Evolutionary conservation across 35 echinoderm and acorn worm species (phyloP).

Genomic region (Hemicentrotus pulcherrimus): DNA sequence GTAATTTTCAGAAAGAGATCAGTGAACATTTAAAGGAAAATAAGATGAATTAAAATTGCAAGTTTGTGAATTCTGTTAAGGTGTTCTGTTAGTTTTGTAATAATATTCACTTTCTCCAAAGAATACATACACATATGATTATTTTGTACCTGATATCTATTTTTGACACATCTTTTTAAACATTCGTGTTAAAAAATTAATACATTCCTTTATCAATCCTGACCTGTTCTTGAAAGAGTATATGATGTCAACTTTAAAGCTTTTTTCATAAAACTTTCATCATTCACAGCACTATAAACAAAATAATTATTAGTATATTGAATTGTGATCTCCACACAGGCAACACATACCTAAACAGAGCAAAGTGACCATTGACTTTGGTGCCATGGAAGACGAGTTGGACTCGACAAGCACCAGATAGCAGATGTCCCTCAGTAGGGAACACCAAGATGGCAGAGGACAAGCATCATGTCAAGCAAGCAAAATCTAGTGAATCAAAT

Average conservation of each 20-base stretch:
- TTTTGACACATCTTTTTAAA: too few species aligned
- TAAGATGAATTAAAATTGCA: too few species aligned
- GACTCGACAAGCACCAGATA: neutral
- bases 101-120: too few species aligned
- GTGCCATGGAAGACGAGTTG: constrained; percentile 34
- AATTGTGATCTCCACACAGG: constrained; percentile 41
- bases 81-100: too few species aligned
- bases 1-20: too few species aligned
- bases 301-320: neutral
- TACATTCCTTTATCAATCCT: too few species aligned
- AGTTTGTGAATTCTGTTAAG: too few species aligned
- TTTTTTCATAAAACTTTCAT: neutral
- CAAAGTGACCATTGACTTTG: constrained; percentile 76
- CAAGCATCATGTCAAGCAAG: neutral
- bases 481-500: neutral
- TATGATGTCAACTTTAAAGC: neutral
- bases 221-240: too few species aligned
- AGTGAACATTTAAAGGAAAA: too few species aligned
- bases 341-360: constrained; percentile 70
- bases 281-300: neutral
- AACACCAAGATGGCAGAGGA: neutral
- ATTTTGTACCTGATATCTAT: too few species aligned
- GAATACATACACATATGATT: too few species aligned
- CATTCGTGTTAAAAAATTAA: too few species aligned
- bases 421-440: neutral